phyloP scores from a whole-genome alignment of 2,888 invertebrate species.

The Pherbina coryleti region DNA sequence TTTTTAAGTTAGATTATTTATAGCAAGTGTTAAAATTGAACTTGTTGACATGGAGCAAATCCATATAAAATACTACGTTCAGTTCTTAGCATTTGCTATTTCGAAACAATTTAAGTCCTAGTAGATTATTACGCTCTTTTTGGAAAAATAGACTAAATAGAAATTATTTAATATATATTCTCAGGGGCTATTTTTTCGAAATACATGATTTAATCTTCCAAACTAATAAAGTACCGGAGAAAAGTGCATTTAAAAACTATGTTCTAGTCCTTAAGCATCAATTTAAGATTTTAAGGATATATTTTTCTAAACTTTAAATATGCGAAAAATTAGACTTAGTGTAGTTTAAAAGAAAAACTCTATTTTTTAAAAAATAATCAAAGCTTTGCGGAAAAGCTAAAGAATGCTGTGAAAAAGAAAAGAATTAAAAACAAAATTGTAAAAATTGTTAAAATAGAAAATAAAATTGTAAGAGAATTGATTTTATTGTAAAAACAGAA shows the following conservation, averaged over 20 bases:
- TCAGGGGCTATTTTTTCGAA: constrained; percentile 50
- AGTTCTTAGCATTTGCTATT: background rate
- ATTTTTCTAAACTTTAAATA: background rate
- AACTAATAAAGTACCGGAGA: constrained; percentile 62
- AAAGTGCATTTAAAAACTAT: constrained; percentile 67
- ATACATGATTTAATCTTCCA: constrained; percentile 41
- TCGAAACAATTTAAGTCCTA: background rate
- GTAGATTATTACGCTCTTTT: constrained; percentile 22
- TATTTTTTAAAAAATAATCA: constrained; percentile 3
- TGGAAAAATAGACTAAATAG: constrained; percentile 8
- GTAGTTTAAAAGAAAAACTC: constrained; percentile 4
- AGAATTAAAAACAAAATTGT: constrained; percentile 4
- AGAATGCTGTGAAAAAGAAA: constrained; percentile 39
- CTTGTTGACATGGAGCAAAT: background rate
- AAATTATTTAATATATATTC: constrained; percentile 45
- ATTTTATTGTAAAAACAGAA: constrained; percentile 1
- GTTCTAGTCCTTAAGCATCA: constrained; percentile 18
- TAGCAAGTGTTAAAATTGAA: background rate
- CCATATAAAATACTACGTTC: background rate
- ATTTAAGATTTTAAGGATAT: background rate
- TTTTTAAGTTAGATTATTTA: background rate
- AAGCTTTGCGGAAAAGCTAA: constrained; percentile 33
- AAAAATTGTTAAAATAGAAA: background rate
- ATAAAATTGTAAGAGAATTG: background rate
- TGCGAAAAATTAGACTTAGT: background rate